Evolutionary conservation across 2,797 vertebrate species (phyloP).

Genomic region (Rhinella marina): DNA sequence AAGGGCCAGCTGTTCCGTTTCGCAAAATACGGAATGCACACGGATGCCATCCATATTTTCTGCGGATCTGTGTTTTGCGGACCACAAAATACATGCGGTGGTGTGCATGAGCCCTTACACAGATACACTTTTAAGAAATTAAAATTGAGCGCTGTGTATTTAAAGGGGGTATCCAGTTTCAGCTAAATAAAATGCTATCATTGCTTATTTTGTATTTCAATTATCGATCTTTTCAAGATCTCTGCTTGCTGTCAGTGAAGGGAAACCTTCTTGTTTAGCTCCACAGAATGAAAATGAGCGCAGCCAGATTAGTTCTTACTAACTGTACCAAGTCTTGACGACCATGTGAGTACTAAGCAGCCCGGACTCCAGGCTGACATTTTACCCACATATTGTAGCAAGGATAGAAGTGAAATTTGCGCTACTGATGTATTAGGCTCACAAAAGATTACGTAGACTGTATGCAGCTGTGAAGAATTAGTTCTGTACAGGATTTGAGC

Average conservation of each 20-base stretch:
- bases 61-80: too few species aligned
- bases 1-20: too few species aligned
- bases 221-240: neutral
- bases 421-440: neutral
- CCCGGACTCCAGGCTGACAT: neutral
- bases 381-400: neutral
- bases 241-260: neutral
- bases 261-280: neutral
- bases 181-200: neutral
- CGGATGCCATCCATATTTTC: too few species aligned
- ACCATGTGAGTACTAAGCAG: neutral
- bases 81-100: too few species aligned
- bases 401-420: neutral
- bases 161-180: neutral
- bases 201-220: too few species aligned
- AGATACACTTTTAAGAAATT: neutral
- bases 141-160: neutral
- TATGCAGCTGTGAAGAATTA: too few species aligned
- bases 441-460: too few species aligned
- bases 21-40: too few species aligned
- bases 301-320: neutral
- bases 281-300: neutral
- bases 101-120: too few species aligned
- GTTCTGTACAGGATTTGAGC: too few species aligned
- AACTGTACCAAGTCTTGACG: neutral